A percentile compares a stretch with the other conserved stretches of the same genome.
Evolutionary conservation across 2,797 vertebrate genomes (phyloP).

Genomic region (Lithobates sylvaticus): DNA sequence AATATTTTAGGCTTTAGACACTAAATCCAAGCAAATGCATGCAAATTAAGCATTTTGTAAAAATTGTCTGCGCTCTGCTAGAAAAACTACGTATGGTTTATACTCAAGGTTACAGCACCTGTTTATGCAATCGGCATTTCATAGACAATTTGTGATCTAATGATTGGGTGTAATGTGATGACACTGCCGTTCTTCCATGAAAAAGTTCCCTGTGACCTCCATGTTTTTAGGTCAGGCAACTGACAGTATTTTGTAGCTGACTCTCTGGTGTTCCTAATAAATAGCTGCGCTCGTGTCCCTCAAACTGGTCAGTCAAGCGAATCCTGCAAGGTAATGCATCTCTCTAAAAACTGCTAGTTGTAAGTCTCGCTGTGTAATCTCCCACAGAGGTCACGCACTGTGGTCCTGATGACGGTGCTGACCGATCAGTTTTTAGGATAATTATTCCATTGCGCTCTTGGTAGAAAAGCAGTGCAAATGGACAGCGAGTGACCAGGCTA

Average conservation of each 20-base stretch:
- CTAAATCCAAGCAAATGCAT: no score
- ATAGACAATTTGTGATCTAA: background rate
- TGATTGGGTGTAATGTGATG: background rate
- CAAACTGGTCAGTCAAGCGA: background rate
- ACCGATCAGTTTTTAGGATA: background rate
- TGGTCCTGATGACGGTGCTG: conserved; percentile 5
- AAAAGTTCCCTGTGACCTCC: background rate
- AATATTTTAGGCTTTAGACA: no score
- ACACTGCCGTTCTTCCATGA: background rate
- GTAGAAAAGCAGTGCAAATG: conserved; percentile 3
- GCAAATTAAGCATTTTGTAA: no score
- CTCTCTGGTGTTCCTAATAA: background rate
- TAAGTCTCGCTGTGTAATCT: background rate
- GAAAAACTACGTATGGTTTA: no score
- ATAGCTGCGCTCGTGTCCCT: background rate
- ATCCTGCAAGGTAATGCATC: background rate
- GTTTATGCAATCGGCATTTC: no score
- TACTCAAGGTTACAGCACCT: no score
- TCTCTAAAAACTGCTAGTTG: background rate
- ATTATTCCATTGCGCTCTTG: conserved; percentile 4
- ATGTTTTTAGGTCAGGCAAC: background rate
- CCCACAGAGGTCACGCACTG: background rate
- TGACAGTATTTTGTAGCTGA: background rate
- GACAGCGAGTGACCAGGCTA: background rate
- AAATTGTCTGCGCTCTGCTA: no score